phyloP scores from a whole-genome alignment of 2,888 invertebrate species.

The Ornithoptera priamus region DNA sequence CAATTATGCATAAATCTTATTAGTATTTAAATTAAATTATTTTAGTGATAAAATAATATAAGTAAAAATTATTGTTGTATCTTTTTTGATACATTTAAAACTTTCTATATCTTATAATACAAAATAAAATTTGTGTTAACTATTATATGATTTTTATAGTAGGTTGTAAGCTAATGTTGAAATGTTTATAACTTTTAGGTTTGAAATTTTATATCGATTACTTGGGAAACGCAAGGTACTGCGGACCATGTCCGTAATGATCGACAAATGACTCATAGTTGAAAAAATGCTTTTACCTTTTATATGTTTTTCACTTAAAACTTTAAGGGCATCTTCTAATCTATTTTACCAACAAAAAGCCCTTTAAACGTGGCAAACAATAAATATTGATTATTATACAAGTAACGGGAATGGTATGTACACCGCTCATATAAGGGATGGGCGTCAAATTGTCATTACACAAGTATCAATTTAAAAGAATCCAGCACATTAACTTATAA shows the following conservation, averaged over 20 bases:
- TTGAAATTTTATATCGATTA: constrained; percentile 23
- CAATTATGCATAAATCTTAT: too few relatives aligned
- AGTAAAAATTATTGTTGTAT: too few relatives aligned
- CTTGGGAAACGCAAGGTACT: constrained; percentile 11
- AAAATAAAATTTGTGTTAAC: too few relatives aligned
- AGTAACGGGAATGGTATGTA: constrained; percentile 46
- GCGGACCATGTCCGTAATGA: constrained; percentile 20
- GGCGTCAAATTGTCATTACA: neutral
- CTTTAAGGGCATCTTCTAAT: constrained; percentile 42
- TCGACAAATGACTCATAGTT: constrained; percentile 38
- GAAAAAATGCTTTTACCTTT: constrained; percentile 34
- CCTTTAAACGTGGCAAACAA: constrained; percentile 61
- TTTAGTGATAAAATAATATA: too few relatives aligned
- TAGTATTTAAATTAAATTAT: too few relatives aligned
- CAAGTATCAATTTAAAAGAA: neutral
- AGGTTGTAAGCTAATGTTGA: too few relatives aligned
- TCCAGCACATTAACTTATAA: constrained; percentile 1
- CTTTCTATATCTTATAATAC: too few relatives aligned
- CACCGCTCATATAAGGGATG: constrained; percentile 17
- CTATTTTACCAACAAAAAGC: constrained; percentile 37
- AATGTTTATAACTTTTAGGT: too few relatives aligned
- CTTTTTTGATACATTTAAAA: too few relatives aligned
- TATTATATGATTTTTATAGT: too few relatives aligned
- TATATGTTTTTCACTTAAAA: constrained; percentile 34
- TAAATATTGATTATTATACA: constrained; percentile 38